These are phyloP conservation scores for Tichodroma muraria DNA, from an alignment of 2,113 vertebrate genomes.

Conservation along the genomic window DNA sequence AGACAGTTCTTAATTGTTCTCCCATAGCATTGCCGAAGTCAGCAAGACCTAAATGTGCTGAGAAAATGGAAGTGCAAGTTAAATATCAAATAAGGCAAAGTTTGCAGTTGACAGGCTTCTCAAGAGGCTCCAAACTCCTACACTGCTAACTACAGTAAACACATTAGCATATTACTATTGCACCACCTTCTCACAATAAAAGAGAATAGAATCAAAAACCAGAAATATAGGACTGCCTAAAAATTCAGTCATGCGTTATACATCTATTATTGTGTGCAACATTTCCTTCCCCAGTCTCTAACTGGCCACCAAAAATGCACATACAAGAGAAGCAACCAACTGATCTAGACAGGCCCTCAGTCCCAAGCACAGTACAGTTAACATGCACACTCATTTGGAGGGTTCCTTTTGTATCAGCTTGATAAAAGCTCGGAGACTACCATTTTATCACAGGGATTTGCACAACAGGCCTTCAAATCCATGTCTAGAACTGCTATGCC, in stretches of 20 bases:
- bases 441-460: not conserved
- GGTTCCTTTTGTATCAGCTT: not conserved
- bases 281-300: not conserved
- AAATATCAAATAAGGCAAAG: not conserved
- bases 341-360: no score
- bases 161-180: not conserved
- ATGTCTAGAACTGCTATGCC: not conserved
- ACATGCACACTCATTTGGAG: not conserved
- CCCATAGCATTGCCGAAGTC: not conserved
- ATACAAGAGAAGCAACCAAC: not conserved
- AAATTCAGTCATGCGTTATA: not conserved
- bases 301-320: not conserved
- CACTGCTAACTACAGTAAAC: not conserved
- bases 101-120: not conserved
- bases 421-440: not conserved
- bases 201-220: not conserved
- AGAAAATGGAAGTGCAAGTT: not conserved
- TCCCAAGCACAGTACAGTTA: not conserved
- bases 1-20: not conserved
- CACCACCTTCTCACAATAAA: not conserved
- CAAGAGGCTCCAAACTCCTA: not conserved
- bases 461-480: not conserved
- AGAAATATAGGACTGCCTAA: not conserved
- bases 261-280: not conserved
- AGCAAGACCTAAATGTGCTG: not conserved